Evolutionary conservation across 2,113 vertebrate species (phyloP).

Genomic region (Triplophysa rosa): DNA sequence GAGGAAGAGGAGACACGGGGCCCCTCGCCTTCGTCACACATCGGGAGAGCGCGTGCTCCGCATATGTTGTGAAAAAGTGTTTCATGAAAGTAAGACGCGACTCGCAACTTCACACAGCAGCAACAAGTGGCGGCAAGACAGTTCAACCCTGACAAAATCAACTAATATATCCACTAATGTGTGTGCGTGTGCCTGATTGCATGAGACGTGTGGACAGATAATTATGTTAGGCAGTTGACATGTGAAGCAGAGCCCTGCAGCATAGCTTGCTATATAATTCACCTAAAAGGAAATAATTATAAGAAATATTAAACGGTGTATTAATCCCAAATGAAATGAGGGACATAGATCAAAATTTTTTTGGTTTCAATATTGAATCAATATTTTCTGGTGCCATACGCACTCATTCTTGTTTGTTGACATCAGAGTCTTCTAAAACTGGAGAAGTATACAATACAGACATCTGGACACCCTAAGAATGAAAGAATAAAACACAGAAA

Average conservation of each 20-base stretch:
- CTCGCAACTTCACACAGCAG: constrained; percentile 6
- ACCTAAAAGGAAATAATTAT: too few species aligned
- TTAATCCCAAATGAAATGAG: too few species aligned
- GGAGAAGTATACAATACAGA: too few species aligned
- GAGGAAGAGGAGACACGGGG: constrained; percentile 60
- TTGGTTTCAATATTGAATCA: too few species aligned
- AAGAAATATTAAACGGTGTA: too few species aligned
- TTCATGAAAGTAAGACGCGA: not conserved
- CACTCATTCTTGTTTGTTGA: too few species aligned
- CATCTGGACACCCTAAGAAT: not conserved
- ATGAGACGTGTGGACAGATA: not conserved
- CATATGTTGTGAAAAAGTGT: constrained; percentile 41
- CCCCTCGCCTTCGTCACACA: constrained; percentile 71
- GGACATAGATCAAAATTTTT: too few species aligned
- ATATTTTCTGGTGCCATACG: too few species aligned
- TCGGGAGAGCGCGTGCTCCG: constrained; percentile 52
- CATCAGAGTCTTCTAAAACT: too few species aligned
- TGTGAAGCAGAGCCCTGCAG: not conserved
- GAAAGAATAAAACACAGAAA: not conserved
- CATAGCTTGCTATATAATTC: too few species aligned
- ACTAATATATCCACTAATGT: not conserved
- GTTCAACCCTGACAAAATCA: not conserved
- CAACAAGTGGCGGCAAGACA: constrained; percentile 56
- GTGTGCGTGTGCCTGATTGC: not conserved
- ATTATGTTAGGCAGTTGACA: not conserved